A percentile compares a stretch with the other conserved stretches of the same genome.
These are phyloP conservation scores for Lontra canadensis DNA, from an alignment of 2,113 vertebrate species.

Conservation along the genomic window DNA sequence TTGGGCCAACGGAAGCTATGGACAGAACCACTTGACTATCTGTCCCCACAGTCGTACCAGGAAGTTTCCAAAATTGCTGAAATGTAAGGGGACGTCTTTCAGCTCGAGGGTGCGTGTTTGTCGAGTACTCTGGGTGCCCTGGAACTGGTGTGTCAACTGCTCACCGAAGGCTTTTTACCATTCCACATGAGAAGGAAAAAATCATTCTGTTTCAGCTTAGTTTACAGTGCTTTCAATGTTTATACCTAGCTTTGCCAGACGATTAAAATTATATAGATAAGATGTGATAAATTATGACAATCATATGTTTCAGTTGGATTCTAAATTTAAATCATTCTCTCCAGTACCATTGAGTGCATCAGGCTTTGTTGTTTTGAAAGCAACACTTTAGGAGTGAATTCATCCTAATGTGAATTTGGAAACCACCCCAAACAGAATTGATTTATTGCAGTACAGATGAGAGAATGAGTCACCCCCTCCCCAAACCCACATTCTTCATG, in stretches of 20 bases:
- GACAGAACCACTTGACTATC: not conserved
- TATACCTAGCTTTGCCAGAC: not conserved
- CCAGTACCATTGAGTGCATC: not conserved
- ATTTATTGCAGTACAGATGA: not conserved
- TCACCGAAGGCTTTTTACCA: not conserved
- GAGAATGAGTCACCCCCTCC: not conserved
- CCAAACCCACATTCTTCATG: not conserved
- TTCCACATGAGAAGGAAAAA: not conserved
- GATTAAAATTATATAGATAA: not conserved
- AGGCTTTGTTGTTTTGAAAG: slow-evolving; percentile 43
- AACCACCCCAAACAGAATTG: slow-evolving; percentile 6
- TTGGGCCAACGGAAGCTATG: not conserved
- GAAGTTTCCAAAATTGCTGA: not conserved
- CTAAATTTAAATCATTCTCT: slow-evolving; percentile 46
- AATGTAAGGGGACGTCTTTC: not conserved
- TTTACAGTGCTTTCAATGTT: not conserved
- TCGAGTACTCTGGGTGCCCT: not conserved
- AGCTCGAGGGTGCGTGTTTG: not conserved
- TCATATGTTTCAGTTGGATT: not conserved
- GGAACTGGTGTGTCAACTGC: not conserved
- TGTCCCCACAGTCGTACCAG: not conserved
- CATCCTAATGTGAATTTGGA: slow-evolving; percentile 40
- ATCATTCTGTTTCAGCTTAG: not conserved
- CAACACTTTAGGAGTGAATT: not conserved
- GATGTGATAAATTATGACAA: not conserved